Conservation (phyloP, 2,113 vertebrate genomes). For the Rhodinocichla rosea region DNA sequence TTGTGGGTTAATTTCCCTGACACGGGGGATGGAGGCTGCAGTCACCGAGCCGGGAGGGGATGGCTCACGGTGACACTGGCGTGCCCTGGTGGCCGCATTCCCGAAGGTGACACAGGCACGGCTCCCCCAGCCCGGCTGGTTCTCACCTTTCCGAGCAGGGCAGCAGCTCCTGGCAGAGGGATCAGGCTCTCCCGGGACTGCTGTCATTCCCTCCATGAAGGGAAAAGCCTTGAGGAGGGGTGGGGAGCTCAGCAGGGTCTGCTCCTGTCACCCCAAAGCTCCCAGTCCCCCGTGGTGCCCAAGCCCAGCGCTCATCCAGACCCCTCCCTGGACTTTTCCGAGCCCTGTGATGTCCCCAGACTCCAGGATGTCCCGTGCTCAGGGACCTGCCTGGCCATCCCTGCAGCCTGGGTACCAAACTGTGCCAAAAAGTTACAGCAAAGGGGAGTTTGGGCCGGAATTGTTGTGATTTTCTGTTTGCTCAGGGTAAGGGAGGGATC, state of each 20-base stretch:
- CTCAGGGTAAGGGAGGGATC: conserved; percentile 2
- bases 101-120: background rate
- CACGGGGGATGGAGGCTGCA: too few relatives aligned
- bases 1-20: too few relatives aligned
- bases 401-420: accelerated
- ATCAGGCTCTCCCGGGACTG: background rate
- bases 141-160: background rate
- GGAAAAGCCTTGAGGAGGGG: background rate
- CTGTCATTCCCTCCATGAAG: accelerated
- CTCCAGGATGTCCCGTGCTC: accelerated
- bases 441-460: background rate
- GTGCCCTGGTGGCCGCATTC: background rate
- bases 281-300: accelerated
- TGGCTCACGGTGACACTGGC: accelerated
- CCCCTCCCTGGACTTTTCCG: background rate
- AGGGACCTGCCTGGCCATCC: background rate
- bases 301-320: accelerated
- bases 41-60: accelerated
- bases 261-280: background rate
- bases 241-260: background rate
- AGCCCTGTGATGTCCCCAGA: background rate
- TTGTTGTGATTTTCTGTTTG: background rate
- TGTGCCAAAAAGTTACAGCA: accelerated
- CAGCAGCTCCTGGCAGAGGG: accelerated
- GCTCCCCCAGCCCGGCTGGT: accelerated